Evolutionary conservation across 2,113 vertebrate genomes (phyloP).

Genomic region (Prunella himalayana): DNA sequence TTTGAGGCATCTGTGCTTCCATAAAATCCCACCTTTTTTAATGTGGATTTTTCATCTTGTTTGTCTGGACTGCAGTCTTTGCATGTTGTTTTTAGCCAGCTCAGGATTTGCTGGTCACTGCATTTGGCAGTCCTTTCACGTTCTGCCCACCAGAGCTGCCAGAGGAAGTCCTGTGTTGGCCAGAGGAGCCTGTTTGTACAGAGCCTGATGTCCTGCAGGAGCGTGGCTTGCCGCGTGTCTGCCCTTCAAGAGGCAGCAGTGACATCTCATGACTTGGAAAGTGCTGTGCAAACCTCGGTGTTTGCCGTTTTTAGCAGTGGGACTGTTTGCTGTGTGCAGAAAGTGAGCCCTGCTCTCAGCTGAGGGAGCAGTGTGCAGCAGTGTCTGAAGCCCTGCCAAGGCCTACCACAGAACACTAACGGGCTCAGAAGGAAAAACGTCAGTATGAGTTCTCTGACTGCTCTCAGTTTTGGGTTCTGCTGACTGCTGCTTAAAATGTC

Average conservation of each 20-base stretch:
- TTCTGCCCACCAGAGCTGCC: slow-evolving; percentile 68
- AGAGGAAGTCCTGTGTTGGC: slow-evolving; percentile 75
- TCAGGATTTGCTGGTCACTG: slow-evolving; percentile 70
- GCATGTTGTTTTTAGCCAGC: slow-evolving; percentile 76
- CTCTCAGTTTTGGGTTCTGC: not conserved
- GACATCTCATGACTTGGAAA: not conserved
- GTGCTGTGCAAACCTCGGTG: not conserved
- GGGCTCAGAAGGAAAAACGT: not conserved
- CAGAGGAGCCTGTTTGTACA: slow-evolving; percentile 68
- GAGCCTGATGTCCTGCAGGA: slow-evolving; percentile 65
- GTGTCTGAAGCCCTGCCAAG: not conserved
- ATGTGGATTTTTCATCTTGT: slow-evolving; percentile 69
- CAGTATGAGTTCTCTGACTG: not conserved
- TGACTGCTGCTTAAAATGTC: not conserved
- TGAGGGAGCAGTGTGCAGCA: not conserved
- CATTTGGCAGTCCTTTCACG: slow-evolving; percentile 66
- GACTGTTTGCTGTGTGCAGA: not conserved
- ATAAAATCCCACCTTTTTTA: slow-evolving; percentile 65
- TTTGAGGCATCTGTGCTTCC: slow-evolving; percentile 45
- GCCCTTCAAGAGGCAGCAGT: slow-evolving; percentile 63
- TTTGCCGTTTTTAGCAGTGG: not conserved
- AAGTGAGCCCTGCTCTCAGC: not conserved
- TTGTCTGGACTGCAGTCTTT: slow-evolving; percentile 71
- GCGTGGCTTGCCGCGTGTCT: slow-evolving; percentile 36
- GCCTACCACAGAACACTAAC: not conserved